Percentiles rank a stretch among this genome's conserved stretches.
phyloP scores from a whole-genome alignment of 2,888 invertebrate genomes.

The Agrilus cyanescens region DNA sequence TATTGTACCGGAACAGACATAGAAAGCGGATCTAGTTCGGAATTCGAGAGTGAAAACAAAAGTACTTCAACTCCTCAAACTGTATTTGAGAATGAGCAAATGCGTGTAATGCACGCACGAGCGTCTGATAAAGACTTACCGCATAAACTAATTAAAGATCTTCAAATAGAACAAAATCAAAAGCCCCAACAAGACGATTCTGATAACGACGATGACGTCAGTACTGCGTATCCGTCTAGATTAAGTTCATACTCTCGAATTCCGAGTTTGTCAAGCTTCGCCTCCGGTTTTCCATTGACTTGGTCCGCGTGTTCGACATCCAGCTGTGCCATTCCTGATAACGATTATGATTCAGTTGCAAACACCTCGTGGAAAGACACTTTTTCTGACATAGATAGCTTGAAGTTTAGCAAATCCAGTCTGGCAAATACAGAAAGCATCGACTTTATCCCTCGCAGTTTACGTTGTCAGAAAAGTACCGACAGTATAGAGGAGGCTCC shows the following conservation, averaged over 20 bases:
- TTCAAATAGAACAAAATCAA: constrained; percentile 20
- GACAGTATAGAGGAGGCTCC: constrained; percentile 30
- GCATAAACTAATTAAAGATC: constrained; percentile 19
- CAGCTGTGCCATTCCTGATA: constrained; percentile 36
- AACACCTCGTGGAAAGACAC: constrained; percentile 54
- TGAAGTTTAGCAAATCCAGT: constrained; percentile 36
- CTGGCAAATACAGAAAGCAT: constrained; percentile 42
- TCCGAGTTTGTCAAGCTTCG: constrained; percentile 42
- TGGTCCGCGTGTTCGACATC: constrained; percentile 41
- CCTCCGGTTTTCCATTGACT: constrained; percentile 37
- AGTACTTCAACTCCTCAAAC: constrained; percentile 49
- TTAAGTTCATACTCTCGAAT: constrained; percentile 45
- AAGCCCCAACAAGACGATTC: constrained; percentile 20
- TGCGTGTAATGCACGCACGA: constrained; percentile 46
- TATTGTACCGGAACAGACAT: constrained; percentile 56
- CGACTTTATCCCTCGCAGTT: constrained; percentile 33
- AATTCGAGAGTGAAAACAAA: constrained; percentile 31
- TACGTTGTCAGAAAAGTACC: constrained; percentile 31
- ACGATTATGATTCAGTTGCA: constrained; percentile 36
- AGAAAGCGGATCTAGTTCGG: constrained; percentile 30
- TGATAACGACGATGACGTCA: constrained; percentile 39
- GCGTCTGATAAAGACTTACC: constrained; percentile 38
- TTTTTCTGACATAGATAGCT: constrained; percentile 42
- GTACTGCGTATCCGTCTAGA: constrained; percentile 52
- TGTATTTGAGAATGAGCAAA: constrained; percentile 50